phyloP scores from a whole-genome alignment of 2,113 vertebrate species.

The Cephalopterus ornatus region DNA sequence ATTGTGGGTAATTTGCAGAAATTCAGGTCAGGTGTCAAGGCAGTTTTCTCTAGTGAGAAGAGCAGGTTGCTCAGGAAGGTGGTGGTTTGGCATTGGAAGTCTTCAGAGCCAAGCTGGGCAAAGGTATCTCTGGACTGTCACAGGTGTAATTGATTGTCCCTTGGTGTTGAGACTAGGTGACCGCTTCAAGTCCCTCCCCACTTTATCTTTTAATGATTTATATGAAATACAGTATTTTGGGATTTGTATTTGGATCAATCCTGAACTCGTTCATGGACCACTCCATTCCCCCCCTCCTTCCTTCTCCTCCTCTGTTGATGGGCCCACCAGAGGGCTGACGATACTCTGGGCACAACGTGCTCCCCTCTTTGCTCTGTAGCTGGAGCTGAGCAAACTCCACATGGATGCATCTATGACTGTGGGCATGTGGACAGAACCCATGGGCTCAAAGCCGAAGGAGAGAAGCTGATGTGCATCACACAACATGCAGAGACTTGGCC shows the following conservation, averaged over 20 bases:
- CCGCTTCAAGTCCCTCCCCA: not conserved
- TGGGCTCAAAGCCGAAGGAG: not conserved
- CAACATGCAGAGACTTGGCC: not conserved
- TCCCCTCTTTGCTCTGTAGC: not conserved
- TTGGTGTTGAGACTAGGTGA: not conserved
- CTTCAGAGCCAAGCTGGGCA: not conserved
- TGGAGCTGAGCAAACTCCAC: fast-evolving
- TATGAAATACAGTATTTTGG: not conserved
- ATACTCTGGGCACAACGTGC: fast-evolving
- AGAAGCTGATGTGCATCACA: not conserved
- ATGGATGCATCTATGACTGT: fast-evolving
- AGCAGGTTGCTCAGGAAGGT: not conserved
- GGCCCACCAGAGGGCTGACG: fast-evolving
- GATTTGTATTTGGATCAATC: not conserved
- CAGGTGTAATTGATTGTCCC: not conserved
- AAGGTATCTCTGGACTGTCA: not conserved
- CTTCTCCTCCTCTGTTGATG: not conserved
- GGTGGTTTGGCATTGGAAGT: not conserved
- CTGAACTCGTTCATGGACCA: not conserved
- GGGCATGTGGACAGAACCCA: fast-evolving
- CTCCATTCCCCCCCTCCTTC: not conserved
- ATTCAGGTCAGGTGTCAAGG: not conserved
- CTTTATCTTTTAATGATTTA: not conserved
- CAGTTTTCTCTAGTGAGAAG: not conserved
- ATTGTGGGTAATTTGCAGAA: not conserved